Conservation (phyloP, 2,888 invertebrate genomes). For the Chloromyia formosa region DNA sequence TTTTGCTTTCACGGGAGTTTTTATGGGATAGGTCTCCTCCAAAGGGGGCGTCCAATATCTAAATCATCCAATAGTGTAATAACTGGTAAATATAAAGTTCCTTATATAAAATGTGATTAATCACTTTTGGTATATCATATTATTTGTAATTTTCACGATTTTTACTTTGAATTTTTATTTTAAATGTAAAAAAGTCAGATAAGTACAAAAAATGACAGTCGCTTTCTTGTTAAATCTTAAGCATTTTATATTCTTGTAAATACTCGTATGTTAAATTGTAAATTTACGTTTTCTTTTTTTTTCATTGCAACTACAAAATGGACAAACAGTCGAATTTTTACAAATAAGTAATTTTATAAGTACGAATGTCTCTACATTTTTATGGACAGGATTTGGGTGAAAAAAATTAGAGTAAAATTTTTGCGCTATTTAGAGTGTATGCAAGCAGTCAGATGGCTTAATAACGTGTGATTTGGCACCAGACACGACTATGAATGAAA, state of each 20-base stretch:
- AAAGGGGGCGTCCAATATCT: neutral
- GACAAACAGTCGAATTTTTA: constrained; percentile 32
- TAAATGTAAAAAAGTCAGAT: constrained; percentile 44
- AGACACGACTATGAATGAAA: too few species aligned
- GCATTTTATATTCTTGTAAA: constrained; percentile 34
- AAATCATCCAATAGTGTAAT: neutral
- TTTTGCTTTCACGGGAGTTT: neutral
- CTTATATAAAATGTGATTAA: constrained; percentile 38
- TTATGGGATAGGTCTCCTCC: neutral
- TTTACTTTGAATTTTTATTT: constrained; percentile 27
- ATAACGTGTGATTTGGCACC: too few species aligned
- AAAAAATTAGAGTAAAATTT: too few species aligned
- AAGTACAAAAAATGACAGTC: constrained; percentile 47
- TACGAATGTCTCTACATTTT: neutral
- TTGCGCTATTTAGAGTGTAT: too few species aligned
- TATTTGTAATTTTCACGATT: neutral
- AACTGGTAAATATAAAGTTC: constrained; percentile 1
- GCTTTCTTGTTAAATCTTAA: constrained; percentile 39
- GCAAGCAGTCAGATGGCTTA: too few species aligned
- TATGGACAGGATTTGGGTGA: too few species aligned
- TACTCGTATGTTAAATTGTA: constrained; percentile 29
- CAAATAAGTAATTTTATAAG: neutral
- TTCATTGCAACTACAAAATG: constrained; percentile 14
- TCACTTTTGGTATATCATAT: constrained; percentile 30
- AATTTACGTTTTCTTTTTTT: constrained; percentile 3